Evolutionary conservation across 2,113 vertebrate species (phyloP).

Genomic region (Macaca fascicularis): DNA sequence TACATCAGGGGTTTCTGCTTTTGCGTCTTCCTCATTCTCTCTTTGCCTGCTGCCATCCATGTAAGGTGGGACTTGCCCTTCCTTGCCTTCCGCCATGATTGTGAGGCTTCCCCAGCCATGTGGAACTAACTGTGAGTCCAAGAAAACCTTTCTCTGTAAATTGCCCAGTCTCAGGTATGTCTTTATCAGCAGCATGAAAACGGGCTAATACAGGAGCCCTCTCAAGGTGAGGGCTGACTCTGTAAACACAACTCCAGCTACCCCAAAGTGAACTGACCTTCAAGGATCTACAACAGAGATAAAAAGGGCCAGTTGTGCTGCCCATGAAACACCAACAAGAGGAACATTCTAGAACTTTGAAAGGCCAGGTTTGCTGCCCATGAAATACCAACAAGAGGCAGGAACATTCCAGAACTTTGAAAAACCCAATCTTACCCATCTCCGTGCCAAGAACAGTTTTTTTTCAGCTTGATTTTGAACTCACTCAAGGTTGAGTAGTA

Average conservation of each 20-base stretch:
- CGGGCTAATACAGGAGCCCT: too few relatives aligned
- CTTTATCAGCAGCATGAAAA: too few relatives aligned
- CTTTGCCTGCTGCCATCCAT: too few relatives aligned
- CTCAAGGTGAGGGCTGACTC: not conserved
- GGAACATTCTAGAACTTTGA: not conserved
- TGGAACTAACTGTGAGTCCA: too few relatives aligned
- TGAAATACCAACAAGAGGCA: not conserved
- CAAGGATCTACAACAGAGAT: not conserved
- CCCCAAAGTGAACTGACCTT: not conserved
- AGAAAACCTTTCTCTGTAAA: too few relatives aligned
- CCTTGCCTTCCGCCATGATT: too few relatives aligned
- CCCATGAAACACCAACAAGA: not conserved
- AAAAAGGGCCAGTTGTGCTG: not conserved
- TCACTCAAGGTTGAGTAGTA: not conserved
- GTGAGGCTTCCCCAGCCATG: too few relatives aligned
- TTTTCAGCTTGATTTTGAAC: not conserved
- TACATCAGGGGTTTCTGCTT: too few relatives aligned
- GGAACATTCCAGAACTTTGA: not conserved
- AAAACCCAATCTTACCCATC: not conserved
- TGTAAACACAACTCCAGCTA: not conserved
- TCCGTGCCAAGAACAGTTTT: not conserved
- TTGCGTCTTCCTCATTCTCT: too few relatives aligned
- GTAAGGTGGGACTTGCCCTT: too few relatives aligned
- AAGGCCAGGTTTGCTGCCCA: not conserved
- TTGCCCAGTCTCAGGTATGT: too few relatives aligned